Percentiles rank a stretch among this genome's conserved stretches.
phyloP scores from a whole-genome alignment of 1,140 invertebrate species.

The Luehdorfia chinensis region DNA sequence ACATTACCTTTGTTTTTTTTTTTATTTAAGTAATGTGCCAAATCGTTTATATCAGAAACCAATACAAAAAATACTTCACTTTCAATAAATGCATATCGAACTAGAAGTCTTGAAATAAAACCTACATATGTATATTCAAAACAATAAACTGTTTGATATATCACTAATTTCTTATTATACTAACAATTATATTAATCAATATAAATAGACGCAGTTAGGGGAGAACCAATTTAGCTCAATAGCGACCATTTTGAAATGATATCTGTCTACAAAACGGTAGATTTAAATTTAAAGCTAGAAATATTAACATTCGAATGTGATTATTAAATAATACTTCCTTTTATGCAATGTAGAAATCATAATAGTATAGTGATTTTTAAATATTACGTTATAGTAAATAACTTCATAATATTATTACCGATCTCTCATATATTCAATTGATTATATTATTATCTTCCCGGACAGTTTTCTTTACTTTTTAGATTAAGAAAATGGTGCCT shows the following conservation, averaged over 20 bases:
- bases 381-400: too few relatives aligned
- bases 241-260: conserved; percentile 6
- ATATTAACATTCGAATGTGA: too few relatives aligned
- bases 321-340: too few relatives aligned
- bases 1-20: conserved; percentile 1
- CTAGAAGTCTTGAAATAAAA: conserved; percentile 5
- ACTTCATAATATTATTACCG: too few relatives aligned
- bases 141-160: conserved; percentile 9
- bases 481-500: conserved; percentile 27
- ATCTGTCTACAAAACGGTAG: background rate
- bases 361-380: too few relatives aligned
- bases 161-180: conserved; percentile 11
- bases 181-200: conserved; percentile 4
- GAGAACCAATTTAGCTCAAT: conserved; percentile 8
- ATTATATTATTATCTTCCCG: too few relatives aligned
- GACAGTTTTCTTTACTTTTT: conserved; percentile 11
- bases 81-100: conserved; percentile 13
- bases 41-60: conserved; percentile 21
- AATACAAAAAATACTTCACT: background rate
- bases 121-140: background rate
- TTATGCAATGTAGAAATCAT: too few relatives aligned
- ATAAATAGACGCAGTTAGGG: conserved; percentile 9
- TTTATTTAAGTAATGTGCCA: conserved; percentile 46
- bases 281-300: background rate
- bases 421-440: too few relatives aligned